Percentiles rank a stretch among this genome's conserved stretches.
Conservation (phyloP, 2,888 invertebrate genomes). For the Heliconius sara region DNA sequence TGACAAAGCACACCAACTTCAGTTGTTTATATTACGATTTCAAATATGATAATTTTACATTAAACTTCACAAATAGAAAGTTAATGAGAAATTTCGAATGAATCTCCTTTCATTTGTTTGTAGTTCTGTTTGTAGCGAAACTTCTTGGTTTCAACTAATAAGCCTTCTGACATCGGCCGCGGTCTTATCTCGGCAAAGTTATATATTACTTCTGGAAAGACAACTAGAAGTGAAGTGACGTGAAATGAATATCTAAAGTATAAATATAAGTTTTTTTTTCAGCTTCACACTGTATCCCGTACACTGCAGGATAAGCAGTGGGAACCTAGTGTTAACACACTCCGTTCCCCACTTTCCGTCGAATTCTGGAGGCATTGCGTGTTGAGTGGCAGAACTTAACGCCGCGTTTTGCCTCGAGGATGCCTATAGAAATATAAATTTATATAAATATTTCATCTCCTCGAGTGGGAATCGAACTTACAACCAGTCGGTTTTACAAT, state of each 20-base stretch:
- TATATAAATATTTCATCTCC: too few species aligned
- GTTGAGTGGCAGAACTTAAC: too few species aligned
- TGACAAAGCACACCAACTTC: not conserved
- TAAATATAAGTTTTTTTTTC: not conserved
- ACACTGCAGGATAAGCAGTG: too few species aligned
- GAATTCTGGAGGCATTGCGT: too few species aligned
- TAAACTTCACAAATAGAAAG: conserved; percentile 10
- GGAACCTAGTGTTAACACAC: too few species aligned
- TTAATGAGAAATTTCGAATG: conserved; percentile 9
- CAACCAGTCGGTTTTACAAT: too few species aligned
- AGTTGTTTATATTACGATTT: not conserved
- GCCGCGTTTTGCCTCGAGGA: too few species aligned
- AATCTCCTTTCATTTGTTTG: conserved; percentile 10
- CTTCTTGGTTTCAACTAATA: conserved; percentile 24
- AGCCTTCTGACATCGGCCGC: conserved; percentile 11
- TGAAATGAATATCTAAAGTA: conserved; percentile 17
- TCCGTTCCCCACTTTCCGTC: too few species aligned
- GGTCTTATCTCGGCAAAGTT: conserved; percentile 16
- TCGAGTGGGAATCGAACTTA: too few species aligned
- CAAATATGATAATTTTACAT: conserved; percentile 11
- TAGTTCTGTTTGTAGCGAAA: conserved; percentile 22
- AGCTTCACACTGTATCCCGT: too few species aligned
- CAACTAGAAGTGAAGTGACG: not conserved
- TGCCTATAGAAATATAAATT: too few species aligned
- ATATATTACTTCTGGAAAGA: conserved; percentile 16